Base-by-base conservation (phyloP, 2,888 invertebrate genomes). In the Branchipolynoe longqiensis region DNA sequence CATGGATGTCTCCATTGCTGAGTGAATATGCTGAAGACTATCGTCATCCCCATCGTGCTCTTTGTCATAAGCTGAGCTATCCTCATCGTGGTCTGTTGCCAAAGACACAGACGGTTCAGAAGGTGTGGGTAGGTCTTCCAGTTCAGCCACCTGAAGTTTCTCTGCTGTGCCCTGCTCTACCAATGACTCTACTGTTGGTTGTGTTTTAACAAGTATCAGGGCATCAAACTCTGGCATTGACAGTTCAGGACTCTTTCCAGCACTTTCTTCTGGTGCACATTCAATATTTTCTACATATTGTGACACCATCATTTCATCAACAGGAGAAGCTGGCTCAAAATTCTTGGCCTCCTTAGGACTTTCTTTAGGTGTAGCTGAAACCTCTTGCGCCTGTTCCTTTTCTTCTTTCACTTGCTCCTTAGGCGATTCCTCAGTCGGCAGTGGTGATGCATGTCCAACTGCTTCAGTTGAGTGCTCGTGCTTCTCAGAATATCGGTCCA, bases 21-120 rank as follows among this genome's bases (percentile, higher is more conserved):
- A 54, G 22, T 78, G 78, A 18, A 48, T 41, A 18, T 78, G 78
- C 31, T 48, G 78, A 4, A 78, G 78, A 28, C 78, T 78, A 48
- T 78, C 78, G 31, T 78, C 78, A 48, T 78, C 78, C 2, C 78
- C 78, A 25, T 78, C 78, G 48, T 78, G 78, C 25, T 78, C 78
- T 28, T 78, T 78, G 78, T 78, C 78, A 33, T 33, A 78, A 48
- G 28, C 41, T 1, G 78, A 78, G 28, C 78, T 78, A 28, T 78
- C 78, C 78, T 78, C 78, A 33, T 69, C 69, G 14, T 69, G 69
- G 48, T 78, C 78, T 1, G 78, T 78, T 0, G 31, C 78, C 78
- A 48, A 41, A 12, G 78, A 78, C 3, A 78, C 48, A 48, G 78
- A 78, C 22, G 78, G 78, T 28, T 78, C 78, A 2, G 78, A 78